Percentiles rank a stretch among this genome's conserved stretches.
Evolutionary conservation across 2,113 vertebrate genomes (phyloP).

Genomic region (Anser brachyrhynchus): DNA sequence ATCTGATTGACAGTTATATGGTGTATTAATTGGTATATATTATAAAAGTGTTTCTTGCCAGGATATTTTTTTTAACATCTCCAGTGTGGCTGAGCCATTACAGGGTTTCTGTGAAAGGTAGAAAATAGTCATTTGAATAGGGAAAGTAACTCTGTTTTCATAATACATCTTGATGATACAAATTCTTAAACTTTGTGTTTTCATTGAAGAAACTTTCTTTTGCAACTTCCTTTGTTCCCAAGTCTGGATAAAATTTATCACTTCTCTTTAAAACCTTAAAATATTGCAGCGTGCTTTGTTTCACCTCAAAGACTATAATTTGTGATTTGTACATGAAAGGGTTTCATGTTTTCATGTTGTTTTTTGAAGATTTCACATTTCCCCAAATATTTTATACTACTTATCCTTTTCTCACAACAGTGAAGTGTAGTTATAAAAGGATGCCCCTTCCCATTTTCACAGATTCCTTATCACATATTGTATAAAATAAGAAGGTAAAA

Average conservation of each 20-base stretch:
- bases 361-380: neutral
- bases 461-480: neutral
- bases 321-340: neutral
- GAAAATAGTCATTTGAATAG: neutral
- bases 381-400: neutral
- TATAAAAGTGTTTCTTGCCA: neutral
- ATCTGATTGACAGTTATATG: neutral
- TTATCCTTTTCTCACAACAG: neutral
- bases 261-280: neutral
- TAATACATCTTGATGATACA: neutral
- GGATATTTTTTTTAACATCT: neutral
- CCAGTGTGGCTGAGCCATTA: neutral
- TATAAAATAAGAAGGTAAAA: conserved; percentile 3
- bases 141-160: neutral
- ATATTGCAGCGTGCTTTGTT: neutral
- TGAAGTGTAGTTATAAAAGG: neutral
- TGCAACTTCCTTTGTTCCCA: neutral
- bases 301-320: neutral
- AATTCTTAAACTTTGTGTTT: neutral
- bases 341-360: neutral
- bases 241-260: neutral
- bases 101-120: neutral
- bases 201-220: neutral
- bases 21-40: neutral
- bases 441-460: neutral